Base-by-base conservation (phyloP, 2,888 invertebrate genomes). In the Isotomurus palustris region DNA sequence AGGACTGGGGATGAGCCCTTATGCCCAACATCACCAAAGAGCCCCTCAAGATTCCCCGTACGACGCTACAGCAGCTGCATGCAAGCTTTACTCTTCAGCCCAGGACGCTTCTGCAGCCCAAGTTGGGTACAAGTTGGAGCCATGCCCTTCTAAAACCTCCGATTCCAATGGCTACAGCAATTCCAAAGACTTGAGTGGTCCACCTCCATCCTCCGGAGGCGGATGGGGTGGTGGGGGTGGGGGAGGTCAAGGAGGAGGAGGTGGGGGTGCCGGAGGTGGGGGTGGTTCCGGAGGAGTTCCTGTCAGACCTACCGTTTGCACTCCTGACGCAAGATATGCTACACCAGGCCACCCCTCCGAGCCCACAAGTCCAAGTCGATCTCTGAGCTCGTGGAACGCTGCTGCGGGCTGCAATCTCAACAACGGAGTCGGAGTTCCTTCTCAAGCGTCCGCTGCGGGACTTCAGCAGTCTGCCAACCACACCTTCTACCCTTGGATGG, bases 401-500 rank as follows among this genome's bases (percentile, higher is more conserved):
- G 88, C 88, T 77, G 91, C 91, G 80, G 84, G 87, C 72, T 91
- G 91, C 80, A 84, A 87, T 72, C 81, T 91, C 74, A 89, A 89
- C 74, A 85, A 88, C 56, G 65, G 64, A 50, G 62, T 66, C 71
- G 63, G 62, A 45, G 63, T 66, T 71, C 82, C 88, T 67, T 85
- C 87, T 67, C 83, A 87, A 74, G 85, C 86, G 77, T 83, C 85
- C 68, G 84, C 86, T 50, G 88, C 88, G 72, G 90, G 87, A 75
- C 86, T 90, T 71, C 90, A 91, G 75, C 91, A 91, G 79, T 88
- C 89, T 80, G 83, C 87, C 78, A 84, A 84, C 79, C 91, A 92
- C 83, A 91, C 91, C 75, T 93, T 93, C 82, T 93, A 93, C 80
- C 93, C 93, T 73, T 93, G 93, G 93, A 93, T 93, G 93, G 92